A percentile compares a stretch with the other conserved stretches of the same genome.
Conservation (phyloP, 92 coral and sea anemone genomes). For the Virgularia gustaviana region DNA sequence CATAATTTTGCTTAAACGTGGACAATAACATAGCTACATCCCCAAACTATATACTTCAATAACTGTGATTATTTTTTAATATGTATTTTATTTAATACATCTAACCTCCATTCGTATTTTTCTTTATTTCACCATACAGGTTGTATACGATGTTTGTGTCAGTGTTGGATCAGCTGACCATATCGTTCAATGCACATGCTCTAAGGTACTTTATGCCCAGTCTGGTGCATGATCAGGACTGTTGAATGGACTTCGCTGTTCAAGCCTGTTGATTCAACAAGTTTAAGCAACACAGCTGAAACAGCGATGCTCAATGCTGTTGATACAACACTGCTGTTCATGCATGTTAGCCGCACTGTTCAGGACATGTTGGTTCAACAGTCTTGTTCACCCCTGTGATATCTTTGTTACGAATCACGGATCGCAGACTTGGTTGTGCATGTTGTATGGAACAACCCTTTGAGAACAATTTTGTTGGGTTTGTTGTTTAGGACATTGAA, state of each 20-base stretch:
- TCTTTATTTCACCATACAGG: background rate
- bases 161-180: slow-evolving; percentile 21
- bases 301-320: too few species aligned
- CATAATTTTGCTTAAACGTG: too few species aligned
- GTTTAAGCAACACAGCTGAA: background rate
- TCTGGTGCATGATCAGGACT: background rate
- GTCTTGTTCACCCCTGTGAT: too few species aligned
- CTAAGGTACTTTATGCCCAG: slow-evolving; percentile 12
- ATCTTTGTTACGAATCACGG: too few species aligned
- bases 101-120: background rate
- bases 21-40: too few species aligned
- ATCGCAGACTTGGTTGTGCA: background rate
- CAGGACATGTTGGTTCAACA: too few species aligned
- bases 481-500: slow-evolving; percentile 5
- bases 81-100: too few species aligned
- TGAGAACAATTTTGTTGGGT: slow-evolving; percentile 58
- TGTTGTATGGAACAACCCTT: background rate
- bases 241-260: background rate
- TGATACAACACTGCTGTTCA: too few species aligned
- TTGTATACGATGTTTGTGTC: slow-evolving; percentile 27
- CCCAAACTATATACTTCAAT: too few species aligned
- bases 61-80: too few species aligned
- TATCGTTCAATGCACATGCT: slow-evolving; percentile 18
- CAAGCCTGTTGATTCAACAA: too few species aligned
- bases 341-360: too few species aligned